Conservation (phyloP, 2,113 vertebrate species). For the Castor canadensis region DNA sequence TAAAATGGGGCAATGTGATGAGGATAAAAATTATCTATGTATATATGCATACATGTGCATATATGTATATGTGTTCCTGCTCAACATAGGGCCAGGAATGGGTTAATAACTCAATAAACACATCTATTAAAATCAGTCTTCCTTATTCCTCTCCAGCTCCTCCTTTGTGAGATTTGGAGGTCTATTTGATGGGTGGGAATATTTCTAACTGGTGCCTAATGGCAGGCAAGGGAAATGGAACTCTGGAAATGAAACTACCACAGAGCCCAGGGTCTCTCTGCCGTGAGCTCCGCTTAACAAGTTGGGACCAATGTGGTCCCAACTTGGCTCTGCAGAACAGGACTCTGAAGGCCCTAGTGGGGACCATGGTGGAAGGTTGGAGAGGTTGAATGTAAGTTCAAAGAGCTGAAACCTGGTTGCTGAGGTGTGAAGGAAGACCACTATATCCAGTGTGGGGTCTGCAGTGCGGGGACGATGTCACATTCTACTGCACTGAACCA, state of each 20-base stretch:
- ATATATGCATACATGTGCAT: no score
- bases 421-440: not conserved
- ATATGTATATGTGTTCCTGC: no score
- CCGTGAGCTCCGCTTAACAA: not conserved
- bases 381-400: not conserved
- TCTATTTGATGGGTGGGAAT: not conserved
- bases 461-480: rapidly evolving
- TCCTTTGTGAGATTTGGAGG: not conserved
- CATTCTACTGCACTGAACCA: rapidly evolving
- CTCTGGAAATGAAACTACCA: not conserved
- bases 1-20: no score
- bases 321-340: not conserved
- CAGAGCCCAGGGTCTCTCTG: not conserved
- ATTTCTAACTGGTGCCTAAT: not conserved
- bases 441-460: rapidly evolving
- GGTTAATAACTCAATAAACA: conserved; percentile 26
- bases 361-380: not conserved
- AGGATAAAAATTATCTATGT: not conserved
- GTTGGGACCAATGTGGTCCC: no score
- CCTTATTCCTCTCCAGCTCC: not conserved
- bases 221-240: not conserved
- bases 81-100: not conserved
- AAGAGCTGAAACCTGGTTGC: not conserved
- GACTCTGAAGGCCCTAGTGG: not conserved
- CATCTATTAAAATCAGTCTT: not conserved